Evolutionary conservation across 53 echinoderm and acorn worm species (phyloP).

Genomic region (Antedon mediterranea): DNA sequence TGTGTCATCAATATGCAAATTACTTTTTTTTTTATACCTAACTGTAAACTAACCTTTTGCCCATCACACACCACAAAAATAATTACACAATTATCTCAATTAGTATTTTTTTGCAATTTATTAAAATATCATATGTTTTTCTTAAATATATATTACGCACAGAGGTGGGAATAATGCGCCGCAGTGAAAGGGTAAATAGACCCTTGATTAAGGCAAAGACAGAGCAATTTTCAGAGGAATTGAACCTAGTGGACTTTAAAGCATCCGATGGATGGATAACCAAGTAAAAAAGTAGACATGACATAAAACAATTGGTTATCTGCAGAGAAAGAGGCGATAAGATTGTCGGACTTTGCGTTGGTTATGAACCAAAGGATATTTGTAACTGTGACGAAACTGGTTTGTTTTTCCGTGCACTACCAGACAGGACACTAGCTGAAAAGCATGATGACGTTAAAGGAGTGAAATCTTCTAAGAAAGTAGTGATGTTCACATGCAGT

Average conservation of each 20-base stretch:
- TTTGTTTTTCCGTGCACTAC: slow-evolving; percentile 4
- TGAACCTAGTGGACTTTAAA: slow-evolving; percentile 11
- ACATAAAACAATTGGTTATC: slow-evolving; percentile 16
- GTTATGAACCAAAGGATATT: slow-evolving; percentile 22
- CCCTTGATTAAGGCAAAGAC: not conserved
- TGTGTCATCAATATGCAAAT: too few species aligned
- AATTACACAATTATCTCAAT: too few species aligned
- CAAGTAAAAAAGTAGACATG: slow-evolving; percentile 2
- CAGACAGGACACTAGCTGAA: slow-evolving; percentile 14
- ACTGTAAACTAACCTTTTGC: too few species aligned
- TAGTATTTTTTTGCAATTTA: too few species aligned
- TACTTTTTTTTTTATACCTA: too few species aligned
- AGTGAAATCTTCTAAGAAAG: too few species aligned
- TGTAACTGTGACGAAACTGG: slow-evolving; percentile 37
- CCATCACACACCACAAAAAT: too few species aligned
- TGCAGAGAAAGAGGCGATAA: slow-evolving; percentile 22
- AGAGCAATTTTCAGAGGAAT: not conserved
- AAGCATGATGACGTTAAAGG: slow-evolving; percentile 18
- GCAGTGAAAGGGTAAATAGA: too few species aligned
- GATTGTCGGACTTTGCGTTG: slow-evolving; percentile 10
- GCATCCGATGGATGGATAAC: slow-evolving; percentile 21
- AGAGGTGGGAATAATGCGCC: too few species aligned
- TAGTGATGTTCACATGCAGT: too few species aligned
- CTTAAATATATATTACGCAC: too few species aligned
- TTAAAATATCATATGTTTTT: too few species aligned